Evolutionary conservation across 2,888 invertebrate genomes (phyloP), one percentile per base, ranked within the genome.

Genomic region (Hirudinaria manillensis): DNA sequence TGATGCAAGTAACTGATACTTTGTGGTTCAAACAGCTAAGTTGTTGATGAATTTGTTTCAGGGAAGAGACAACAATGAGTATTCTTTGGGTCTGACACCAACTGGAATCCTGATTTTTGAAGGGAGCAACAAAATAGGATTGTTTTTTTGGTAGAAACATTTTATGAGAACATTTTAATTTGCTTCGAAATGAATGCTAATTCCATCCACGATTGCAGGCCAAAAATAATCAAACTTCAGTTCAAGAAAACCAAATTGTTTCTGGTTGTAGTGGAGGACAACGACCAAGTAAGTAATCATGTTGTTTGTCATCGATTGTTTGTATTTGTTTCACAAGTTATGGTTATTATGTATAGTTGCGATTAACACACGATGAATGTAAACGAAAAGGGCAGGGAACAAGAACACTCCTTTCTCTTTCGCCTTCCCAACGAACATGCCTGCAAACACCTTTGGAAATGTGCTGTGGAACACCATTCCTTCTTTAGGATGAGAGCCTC

Each of bases 391-490:
- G 76, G 61, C 24, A 27, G 72, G 72, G 94, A 97, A 86, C 96
- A 98, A 84, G 96, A 99, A 84, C 99, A 99, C 86, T 97, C 97
- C 0, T 99, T 99, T 86, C 96, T 99, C 4, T 99, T 99, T 86
- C 88, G 90, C 76, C 87, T 98, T 80, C 91, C 93, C 27, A 98
- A 96, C 84, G 94, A 97, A 85, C 97, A 97, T 85, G 97, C 98
- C 0, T 96, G 97, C 85, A 99, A 99, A 86, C 99, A 99, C 87
- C 88, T 99, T 79, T 99, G 99, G 99, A 99, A 99, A 87, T 99
- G 99, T 88, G 98, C 98, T 36, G 93, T 99, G 0, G 99, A 99
- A 86, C 96, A 99, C 87, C 99, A 99, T 87, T 93, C 97, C 0
- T 99, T 99, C 88, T 99, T 98, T 89, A 90, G 99, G 78, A 88